phyloP scores from a whole-genome alignment of 2,113 vertebrate genomes.

The Mesocricetus auratus region DNA sequence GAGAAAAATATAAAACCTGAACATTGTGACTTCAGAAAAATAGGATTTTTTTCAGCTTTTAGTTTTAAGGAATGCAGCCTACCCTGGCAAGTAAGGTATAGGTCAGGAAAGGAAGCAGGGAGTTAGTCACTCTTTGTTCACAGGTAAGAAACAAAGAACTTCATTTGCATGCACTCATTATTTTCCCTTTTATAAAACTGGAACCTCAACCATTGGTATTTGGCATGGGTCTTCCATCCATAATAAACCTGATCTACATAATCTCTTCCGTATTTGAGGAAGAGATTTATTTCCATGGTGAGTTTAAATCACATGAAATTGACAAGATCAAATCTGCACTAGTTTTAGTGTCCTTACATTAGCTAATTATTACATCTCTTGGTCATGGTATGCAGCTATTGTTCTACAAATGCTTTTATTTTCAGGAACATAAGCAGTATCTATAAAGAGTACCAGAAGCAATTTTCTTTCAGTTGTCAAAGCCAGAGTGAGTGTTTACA shows the following conservation, averaged over 20 bases:
- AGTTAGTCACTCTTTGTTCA: not conserved
- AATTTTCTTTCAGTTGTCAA: no score
- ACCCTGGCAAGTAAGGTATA: not conserved
- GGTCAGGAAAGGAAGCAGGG: not conserved
- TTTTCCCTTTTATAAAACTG: not conserved
- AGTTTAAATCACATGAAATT: not conserved
- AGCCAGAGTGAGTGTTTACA: no score
- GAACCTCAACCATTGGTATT: not conserved
- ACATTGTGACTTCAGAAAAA: not conserved
- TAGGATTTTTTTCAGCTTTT: not conserved
- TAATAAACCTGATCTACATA: not conserved
- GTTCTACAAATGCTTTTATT: no score
- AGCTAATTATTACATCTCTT: no score
- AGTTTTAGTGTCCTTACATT: no score
- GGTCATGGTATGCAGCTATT: no score
- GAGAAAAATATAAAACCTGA: not conserved
- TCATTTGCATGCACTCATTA: not conserved
- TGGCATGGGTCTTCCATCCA: not conserved
- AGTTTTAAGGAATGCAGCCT: not conserved
- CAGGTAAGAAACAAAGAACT: not conserved
- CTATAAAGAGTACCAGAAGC: no score
- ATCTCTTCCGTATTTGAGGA: not conserved
- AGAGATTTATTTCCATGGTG: not conserved
- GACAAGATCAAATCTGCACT: no score
- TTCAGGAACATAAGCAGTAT: no score